phyloP scores from a whole-genome alignment of 2,888 invertebrate genomes.

The Parochlus steinenii region DNA sequence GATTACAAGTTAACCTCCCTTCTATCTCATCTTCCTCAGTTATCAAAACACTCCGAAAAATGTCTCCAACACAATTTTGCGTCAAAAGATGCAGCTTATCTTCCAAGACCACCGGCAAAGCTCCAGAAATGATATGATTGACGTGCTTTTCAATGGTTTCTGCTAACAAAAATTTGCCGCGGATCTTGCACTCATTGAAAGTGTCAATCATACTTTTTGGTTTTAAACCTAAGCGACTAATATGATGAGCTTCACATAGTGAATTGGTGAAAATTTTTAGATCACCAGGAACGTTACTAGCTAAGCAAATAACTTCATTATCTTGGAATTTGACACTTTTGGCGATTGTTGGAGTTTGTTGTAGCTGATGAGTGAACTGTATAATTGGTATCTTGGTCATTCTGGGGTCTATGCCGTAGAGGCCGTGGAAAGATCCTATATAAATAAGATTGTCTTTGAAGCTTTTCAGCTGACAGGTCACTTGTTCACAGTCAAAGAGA shows the following conservation, averaged over 20 bases:
- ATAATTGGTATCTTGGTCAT: not conserved
- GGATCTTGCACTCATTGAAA: not conserved
- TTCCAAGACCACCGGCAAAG: not conserved
- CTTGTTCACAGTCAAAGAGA: slow-evolving; percentile 32
- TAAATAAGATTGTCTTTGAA: slow-evolving; percentile 1
- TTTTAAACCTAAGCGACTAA: not conserved
- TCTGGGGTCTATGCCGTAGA: slow-evolving; percentile 4
- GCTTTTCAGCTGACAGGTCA: no score
- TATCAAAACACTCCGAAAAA: not conserved
- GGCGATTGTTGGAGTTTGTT: not conserved
- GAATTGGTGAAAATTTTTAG: slow-evolving; percentile 5
- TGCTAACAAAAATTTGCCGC: slow-evolving; percentile 3
- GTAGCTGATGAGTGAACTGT: slow-evolving; percentile 4
- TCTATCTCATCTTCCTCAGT: no score
- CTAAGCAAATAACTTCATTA: slow-evolving; percentile 7
- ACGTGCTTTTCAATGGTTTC: not conserved
- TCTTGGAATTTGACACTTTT: not conserved
- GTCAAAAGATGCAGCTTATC: not conserved
- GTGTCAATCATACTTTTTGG: not conserved
- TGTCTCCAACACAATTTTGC: slow-evolving; percentile 3
- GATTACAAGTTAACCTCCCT: no score
- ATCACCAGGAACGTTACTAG: slow-evolving; percentile 1
- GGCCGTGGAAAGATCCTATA: not conserved
- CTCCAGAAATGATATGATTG: not conserved
- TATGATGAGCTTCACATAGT: not conserved